Conservation (phyloP, 2,797 vertebrate genomes). For the Leuciscus waleckii region DNA sequence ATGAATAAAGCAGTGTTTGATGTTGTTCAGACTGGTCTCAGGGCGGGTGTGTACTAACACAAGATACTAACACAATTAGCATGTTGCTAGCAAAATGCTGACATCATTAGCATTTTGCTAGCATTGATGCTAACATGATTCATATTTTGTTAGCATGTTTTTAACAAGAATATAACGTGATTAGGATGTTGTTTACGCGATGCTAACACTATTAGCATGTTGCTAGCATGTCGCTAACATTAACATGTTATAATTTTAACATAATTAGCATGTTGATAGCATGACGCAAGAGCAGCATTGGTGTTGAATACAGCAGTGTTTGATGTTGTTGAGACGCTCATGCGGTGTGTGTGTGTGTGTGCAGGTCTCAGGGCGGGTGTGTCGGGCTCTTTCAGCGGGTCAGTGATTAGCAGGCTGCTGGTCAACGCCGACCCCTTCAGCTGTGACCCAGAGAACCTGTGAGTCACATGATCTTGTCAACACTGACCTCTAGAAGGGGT, state of each 20-base stretch:
- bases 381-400: constrained; percentile 87
- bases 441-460: constrained; percentile 93
- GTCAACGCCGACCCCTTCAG: constrained; percentile 93
- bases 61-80: too few relatives aligned
- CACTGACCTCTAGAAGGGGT: not conserved
- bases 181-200: not conserved
- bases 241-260: too few relatives aligned
- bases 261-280: too few relatives aligned
- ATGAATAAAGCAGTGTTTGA: not conserved
- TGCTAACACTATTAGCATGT: too few relatives aligned
- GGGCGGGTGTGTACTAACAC: too few relatives aligned
- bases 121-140: too few relatives aligned
- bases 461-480: constrained; percentile 67
- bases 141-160: too few relatives aligned
- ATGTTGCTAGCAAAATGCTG: too few relatives aligned
- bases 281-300: constrained; percentile 72
- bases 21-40: constrained; percentile 69
- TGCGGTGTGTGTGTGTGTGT: constrained; percentile 44
- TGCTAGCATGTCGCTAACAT: constrained; percentile 50
- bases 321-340: not conserved
- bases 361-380: constrained; percentile 84
- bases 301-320: not conserved
- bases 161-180: too few relatives aligned
- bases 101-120: too few relatives aligned
- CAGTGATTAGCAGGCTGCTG: constrained; percentile 90